Base-by-base conservation (phyloP, 2,888 invertebrate species). In the Drosophila anomalata region DNA sequence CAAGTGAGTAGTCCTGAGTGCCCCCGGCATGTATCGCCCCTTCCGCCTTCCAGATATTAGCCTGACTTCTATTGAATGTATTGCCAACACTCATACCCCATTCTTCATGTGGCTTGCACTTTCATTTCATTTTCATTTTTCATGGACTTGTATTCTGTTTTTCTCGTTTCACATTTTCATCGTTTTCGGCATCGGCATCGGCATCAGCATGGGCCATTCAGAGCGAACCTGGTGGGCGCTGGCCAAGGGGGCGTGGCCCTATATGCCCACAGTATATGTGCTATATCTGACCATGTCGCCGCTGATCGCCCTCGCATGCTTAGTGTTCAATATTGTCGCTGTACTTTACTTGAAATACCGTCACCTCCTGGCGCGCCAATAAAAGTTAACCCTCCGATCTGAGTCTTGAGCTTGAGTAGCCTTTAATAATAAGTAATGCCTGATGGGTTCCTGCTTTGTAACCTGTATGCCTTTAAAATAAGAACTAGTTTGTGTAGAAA, bases 211-310 rank as follows among this genome's bases (percentile, higher is more conserved):
- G 61, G 61, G 89, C 88, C 20, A 87, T 83, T 78, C 31, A 48
- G 61, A 57, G 39, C 57, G 44, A 20, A 84, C 87, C 79, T 77
- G 89, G 76, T 84, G 86, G 84, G 83, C 82, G 82, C 88, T 90
- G 76, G 88, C 87, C 73, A 89, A 86, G 84, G 89, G 89, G 84
- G 89, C 90, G 85, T 90, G 83, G 86, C 91, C 91, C 69, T 84
- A 89, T 78, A 82, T 90, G 76, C 91, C 91, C 61, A 88, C 90
- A 76, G 69, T 91, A 61, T 85, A 89, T 86, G 83, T 88, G 75
- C 82, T 90, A 58, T 90, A 90, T 79, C 71, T 90, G 80, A 90
- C 90, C 75, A 87, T 90, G 88, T 91, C 91, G 83, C 88, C 91
- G 78, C 80, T 88, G 80, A 81, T 91, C 76, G 83, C 90, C 67